Percentiles rank a stretch among this genome's conserved stretches.
Conservation (phyloP, 1,140 invertebrate species). For the Dendrolimus kikuchii region DNA sequence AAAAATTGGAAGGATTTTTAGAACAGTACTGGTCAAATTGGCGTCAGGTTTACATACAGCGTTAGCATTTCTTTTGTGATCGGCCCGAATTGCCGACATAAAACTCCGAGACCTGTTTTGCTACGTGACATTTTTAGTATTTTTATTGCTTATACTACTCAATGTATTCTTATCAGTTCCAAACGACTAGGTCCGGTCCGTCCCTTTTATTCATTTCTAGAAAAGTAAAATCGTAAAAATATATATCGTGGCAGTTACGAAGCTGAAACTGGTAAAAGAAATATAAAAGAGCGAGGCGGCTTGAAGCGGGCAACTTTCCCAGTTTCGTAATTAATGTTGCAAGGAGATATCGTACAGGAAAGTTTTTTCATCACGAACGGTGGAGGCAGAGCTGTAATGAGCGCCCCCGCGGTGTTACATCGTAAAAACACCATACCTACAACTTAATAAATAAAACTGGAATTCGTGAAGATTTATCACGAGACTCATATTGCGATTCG, state of each 20-base stretch:
- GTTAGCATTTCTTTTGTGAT: slow-evolving; percentile 65
- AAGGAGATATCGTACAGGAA: slow-evolving; percentile 54
- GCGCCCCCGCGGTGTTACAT: slow-evolving; percentile 46
- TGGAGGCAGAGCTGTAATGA: slow-evolving; percentile 46
- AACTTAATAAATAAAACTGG: slow-evolving; percentile 70
- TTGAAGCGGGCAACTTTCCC: slow-evolving; percentile 31
- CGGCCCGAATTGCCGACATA: slow-evolving; percentile 64
- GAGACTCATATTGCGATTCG: slow-evolving; percentile 51
- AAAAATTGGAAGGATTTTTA: too few relatives aligned
- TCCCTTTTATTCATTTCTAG: slow-evolving; percentile 34
- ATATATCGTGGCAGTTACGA: slow-evolving; percentile 14
- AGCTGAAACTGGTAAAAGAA: slow-evolving; percentile 29
- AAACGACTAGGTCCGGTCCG: slow-evolving; percentile 28
- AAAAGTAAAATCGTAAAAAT: slow-evolving; percentile 52
- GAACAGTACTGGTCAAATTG: slow-evolving; percentile 8
- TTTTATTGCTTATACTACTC: slow-evolving; percentile 47
- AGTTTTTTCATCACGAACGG: slow-evolving; percentile 60
- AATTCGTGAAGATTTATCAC: slow-evolving; percentile 66
- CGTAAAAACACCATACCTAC: slow-evolving; percentile 60
- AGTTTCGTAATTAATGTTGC: slow-evolving; percentile 66
- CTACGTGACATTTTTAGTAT: slow-evolving; percentile 59
- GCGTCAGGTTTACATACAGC: slow-evolving; percentile 40
- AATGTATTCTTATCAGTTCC: slow-evolving; percentile 55
- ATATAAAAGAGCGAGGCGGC: slow-evolving; percentile 30
- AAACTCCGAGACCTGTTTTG: slow-evolving; percentile 55